Evolutionary conservation across 2,797 vertebrate genomes (phyloP), one percentile per base, ranked within the genome.

Genomic region (Argyrosomus regius): DNA sequence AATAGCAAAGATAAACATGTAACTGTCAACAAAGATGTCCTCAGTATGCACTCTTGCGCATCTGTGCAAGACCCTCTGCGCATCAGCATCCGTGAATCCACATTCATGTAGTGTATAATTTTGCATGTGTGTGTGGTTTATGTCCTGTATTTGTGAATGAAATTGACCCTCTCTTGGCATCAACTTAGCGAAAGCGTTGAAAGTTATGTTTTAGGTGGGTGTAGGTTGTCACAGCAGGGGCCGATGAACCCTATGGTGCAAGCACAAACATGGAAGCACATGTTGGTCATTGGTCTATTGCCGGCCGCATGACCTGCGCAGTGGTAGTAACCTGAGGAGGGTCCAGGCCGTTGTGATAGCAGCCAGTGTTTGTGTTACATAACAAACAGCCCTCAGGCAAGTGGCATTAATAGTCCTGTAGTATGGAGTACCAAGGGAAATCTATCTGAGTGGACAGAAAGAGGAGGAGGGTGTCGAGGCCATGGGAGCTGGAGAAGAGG

Each of bases 351-450:
- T 95, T 81, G 93, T 94, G 94, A 96, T 93, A 94, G 94, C 94
- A 95, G 92, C 85, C 88, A 68, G 84, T 95, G 94, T 96, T 94
- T 95, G 84, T 84, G 89, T 96, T 95, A 91, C 82, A 90, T 94
- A 95, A 95, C 84, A 1, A 69, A 85, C 82, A 76, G 78, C 82
- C 82, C 83, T 73, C 60, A 61, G 75, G 82, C 68, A 71, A 26
- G 82, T 69, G 58, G 86, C 82, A 92, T 82, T 91, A 84, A 87
- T 89, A 92, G 86, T 83, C 24, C 69, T 60, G 56, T 82, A 87
- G 82, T 82, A 79, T 87, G 87, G 75, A 52, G 87, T 88, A 88
- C 75, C 81, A 71, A 59, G 81, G 89, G 88, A 89, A 92, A 88
- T 92, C 65, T 78, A 90, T 88, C 62, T 81, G 91, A 90, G 88